Evolutionary conservation across 1,140 invertebrate genomes (phyloP).

Genomic region (Drosophila albomicans): DNA sequence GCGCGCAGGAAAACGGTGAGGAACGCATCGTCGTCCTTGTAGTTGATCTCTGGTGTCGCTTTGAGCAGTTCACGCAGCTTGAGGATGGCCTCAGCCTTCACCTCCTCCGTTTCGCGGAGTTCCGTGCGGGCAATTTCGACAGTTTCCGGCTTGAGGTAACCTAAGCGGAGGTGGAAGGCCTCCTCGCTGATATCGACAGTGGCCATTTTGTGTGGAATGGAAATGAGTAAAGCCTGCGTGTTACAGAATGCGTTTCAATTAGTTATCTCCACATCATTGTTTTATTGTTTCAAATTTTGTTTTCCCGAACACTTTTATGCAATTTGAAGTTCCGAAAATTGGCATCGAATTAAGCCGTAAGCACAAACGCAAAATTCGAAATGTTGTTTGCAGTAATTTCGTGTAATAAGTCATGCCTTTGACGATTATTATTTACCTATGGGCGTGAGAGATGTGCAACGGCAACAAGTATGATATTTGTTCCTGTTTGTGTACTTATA

Average conservation of each 20-base stretch:
- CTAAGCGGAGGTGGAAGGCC: slow-evolving; percentile 77
- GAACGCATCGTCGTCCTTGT: slow-evolving; percentile 90
- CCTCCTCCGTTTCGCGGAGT: slow-evolving; percentile 90
- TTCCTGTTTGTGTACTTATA: slow-evolving; percentile 20
- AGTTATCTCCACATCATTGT: slow-evolving; percentile 9
- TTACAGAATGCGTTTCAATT: slow-evolving; percentile 57
- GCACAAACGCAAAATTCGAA: slow-evolving; percentile 5
- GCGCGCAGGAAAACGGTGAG: slow-evolving; percentile 91
- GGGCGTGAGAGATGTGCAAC: slow-evolving; percentile 31
- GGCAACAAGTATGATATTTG: slow-evolving; percentile 12
- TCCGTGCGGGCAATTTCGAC: slow-evolving; percentile 88
- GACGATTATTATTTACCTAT: slow-evolving; percentile 50
- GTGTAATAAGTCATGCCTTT: slow-evolving; percentile 46
- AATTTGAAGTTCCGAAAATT: slow-evolving; percentile 17
- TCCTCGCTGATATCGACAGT: slow-evolving; percentile 70
- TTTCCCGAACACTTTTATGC: slow-evolving; percentile 18
- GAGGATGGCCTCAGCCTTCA: slow-evolving; percentile 87
- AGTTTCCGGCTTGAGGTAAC: slow-evolving; percentile 84
- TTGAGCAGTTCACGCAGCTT: slow-evolving; percentile 88
- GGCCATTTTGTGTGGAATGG: slow-evolving; percentile 46
- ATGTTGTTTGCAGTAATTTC: slow-evolving; percentile 41
- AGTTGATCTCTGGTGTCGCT: slow-evolving; percentile 88
- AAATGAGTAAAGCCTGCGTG: slow-evolving; percentile 57
- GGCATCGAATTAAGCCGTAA: slow-evolving; percentile 2
- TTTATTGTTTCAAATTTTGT: slow-evolving; percentile 10